Evolutionary conservation across 1,140 invertebrate genomes (phyloP).

Genomic region (Potamilus streckersoni): DNA sequence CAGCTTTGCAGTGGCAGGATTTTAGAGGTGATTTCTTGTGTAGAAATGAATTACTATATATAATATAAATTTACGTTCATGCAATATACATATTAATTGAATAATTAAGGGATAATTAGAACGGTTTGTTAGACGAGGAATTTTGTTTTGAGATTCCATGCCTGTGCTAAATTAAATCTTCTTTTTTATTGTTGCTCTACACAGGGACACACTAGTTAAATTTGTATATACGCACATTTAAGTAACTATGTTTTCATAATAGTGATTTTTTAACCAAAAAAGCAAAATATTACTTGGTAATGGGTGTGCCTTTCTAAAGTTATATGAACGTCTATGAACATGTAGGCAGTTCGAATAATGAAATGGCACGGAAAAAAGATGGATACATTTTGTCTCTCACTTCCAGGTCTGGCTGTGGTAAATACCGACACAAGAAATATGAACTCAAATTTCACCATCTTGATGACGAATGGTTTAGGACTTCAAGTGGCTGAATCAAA

Average conservation of each 20-base stretch:
- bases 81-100: background rate
- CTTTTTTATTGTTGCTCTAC: too few species aligned
- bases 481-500: conserved; percentile 39
- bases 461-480: conserved; percentile 44
- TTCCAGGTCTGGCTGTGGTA: conserved; percentile 43
- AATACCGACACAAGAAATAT: conserved; percentile 20
- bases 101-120: background rate
- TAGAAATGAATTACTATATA: background rate
- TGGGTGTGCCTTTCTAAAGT: background rate
- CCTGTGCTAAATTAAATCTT: too few species aligned
- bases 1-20: conserved; percentile 41
- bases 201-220: too few species aligned
- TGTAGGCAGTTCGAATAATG: background rate
- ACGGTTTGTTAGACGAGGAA: too few species aligned
- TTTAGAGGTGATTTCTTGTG: conserved; percentile 38
- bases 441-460: conserved; percentile 53
- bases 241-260: background rate
- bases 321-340: background rate
- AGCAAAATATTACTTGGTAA: background rate
- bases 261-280: background rate
- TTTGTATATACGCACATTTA: background rate
- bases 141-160: too few species aligned
- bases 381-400: conserved; percentile 12
- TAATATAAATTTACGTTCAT: background rate
- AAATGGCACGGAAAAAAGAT: background rate